phyloP scores from a whole-genome alignment of 2,113 vertebrate genomes.

The Benitochromis conjunctus region DNA sequence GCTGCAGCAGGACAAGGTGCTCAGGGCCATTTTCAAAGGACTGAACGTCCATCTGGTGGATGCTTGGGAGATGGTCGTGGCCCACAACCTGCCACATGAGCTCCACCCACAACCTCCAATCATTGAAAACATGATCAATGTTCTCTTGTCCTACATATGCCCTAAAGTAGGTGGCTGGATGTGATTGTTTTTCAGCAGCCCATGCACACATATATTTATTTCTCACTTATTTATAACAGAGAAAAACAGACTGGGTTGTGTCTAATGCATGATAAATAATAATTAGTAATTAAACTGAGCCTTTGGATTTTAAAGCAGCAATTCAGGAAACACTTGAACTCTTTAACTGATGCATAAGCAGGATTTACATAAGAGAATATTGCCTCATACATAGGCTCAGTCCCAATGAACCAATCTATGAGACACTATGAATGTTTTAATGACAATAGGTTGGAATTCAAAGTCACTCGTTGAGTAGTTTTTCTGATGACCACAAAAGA shows the following conservation, averaged over 20 bases:
- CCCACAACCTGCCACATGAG: constrained; percentile 82
- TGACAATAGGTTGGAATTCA: neutral
- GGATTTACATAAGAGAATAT: neutral
- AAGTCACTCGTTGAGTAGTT: neutral
- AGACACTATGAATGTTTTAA: neutral
- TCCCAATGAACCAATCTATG: neutral
- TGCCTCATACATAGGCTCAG: neutral
- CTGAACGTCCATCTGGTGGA: constrained; percentile 83
- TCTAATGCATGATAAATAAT: neutral
- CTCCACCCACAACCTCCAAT: constrained; percentile 85
- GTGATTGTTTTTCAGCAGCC: neutral
- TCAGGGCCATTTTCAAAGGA: constrained; percentile 85
- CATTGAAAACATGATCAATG: constrained; percentile 86
- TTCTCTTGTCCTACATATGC: constrained; percentile 83
- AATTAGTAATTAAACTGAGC: neutral
- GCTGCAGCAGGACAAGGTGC: constrained; percentile 79
- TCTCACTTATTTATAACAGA: neutral
- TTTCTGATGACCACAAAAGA: neutral
- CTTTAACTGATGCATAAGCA: neutral
- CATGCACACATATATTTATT: neutral
- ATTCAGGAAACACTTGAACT: neutral
- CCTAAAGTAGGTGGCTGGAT: constrained; percentile 40
- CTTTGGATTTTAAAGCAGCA: neutral
- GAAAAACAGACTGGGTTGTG: neutral
- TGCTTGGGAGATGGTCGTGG: constrained; percentile 91